Conservation (phyloP, 2,113 vertebrate species). For the human (Homo sapiens) region GRCh38 chr3:59707501-59708000, state of each 20-base stretch:
- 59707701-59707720: not conserved
- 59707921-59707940: not conserved
- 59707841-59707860: not conserved
- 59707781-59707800: not conserved
- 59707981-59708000: not conserved
- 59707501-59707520: not conserved
- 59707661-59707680: not conserved
- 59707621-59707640: not conserved
- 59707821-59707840: not conserved
- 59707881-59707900: not conserved
- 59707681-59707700: not conserved
- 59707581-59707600: not conserved
- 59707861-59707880: not conserved
- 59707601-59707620: not conserved
- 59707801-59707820: not conserved
- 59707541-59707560: fast-evolving
- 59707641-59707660: fast-evolving
- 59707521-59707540: fast-evolving
- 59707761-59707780: not conserved
- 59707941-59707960: not conserved
- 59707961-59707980: not conserved
- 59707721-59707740: not conserved
- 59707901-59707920: not conserved
- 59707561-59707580: not conserved
- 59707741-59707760: not conserved